A percentile compares a stretch with the other conserved stretches of the same genome.
These are phyloP conservation scores for Trimorus sp. DNA, from an alignment of 2,888 invertebrate species.

Conservation along the genomic window DNA sequence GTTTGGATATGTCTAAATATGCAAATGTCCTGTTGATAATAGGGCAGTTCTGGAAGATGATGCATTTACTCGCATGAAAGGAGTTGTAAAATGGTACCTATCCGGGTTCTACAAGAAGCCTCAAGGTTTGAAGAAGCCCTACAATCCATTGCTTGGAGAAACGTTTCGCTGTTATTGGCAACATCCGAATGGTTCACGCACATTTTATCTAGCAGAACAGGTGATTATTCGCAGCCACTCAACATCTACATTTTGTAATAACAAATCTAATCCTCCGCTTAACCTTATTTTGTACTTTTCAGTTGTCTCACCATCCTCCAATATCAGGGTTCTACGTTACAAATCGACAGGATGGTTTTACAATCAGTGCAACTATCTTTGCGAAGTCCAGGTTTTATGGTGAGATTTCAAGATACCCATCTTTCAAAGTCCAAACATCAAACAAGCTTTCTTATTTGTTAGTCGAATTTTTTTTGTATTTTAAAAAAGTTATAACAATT, in stretches of 20 bases:
- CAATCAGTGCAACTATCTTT: constrained; percentile 94
- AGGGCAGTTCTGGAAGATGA: constrained; percentile 91
- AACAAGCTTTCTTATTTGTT: neutral
- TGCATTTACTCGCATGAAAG: constrained; percentile 94
- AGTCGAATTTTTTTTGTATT: neutral
- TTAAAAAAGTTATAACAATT: neutral
- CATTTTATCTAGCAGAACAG: constrained; percentile 97
- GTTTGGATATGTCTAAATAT: too few relatives aligned
- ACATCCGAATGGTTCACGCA: constrained; percentile 90
- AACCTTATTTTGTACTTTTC: constrained; percentile 62
- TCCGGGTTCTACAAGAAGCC: constrained; percentile 97
- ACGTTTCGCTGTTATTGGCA: constrained; percentile 96
- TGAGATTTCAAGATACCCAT: constrained; percentile 74
- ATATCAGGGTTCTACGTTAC: constrained; percentile 96
- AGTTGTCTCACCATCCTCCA: constrained; percentile 97
- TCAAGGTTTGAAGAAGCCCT: constrained; percentile 96
- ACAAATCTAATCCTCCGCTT: too few relatives aligned
- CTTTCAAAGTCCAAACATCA: too few relatives aligned
- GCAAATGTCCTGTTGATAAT: neutral
- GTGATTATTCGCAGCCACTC: constrained; percentile 80
- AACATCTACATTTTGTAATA: too few relatives aligned
- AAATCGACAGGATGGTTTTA: constrained; percentile 96
- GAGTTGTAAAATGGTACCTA: constrained; percentile 94
- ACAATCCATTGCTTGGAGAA: constrained; percentile 97
- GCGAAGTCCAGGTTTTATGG: constrained; percentile 98